A percentile compares a stretch with the other conserved stretches of the same genome.
phyloP scores from a whole-genome alignment of 2,888 invertebrate genomes.

The Parelbella ahira region DNA sequence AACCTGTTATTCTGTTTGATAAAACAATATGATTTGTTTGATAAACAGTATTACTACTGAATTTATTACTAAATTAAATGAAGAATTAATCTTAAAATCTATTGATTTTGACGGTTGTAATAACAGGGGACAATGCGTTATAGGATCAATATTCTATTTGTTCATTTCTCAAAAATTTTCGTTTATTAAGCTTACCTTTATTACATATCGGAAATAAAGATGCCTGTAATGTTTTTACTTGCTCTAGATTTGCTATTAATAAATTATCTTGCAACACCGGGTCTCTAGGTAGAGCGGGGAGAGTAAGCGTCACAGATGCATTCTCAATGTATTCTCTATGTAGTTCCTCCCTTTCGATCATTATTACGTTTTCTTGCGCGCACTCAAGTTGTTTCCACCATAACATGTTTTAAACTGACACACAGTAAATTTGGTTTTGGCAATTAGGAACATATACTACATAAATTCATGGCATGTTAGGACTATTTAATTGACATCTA shows the following conservation, averaged over 20 bases:
- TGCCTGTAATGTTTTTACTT: slow-evolving; percentile 84
- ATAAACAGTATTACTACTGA: no score
- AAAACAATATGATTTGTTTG: no score
- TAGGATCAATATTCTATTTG: no score
- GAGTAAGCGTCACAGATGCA: slow-evolving; percentile 57
- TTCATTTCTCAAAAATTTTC: no score
- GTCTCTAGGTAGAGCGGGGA: slow-evolving; percentile 51
- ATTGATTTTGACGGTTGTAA: no score
- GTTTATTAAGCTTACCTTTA: no score
- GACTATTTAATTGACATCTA: background rate
- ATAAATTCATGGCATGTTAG: background rate
- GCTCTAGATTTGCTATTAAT: slow-evolving; percentile 67
- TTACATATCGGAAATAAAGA: slow-evolving; percentile 82
- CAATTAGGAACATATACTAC: background rate
- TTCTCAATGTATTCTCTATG: slow-evolving; percentile 54
- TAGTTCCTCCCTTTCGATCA: slow-evolving; percentile 67
- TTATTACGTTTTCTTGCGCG: slow-evolving; percentile 57
- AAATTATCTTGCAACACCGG: slow-evolving; percentile 64
- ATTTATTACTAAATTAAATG: no score
- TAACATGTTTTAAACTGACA: slow-evolving; percentile 54
- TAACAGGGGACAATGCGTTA: no score
- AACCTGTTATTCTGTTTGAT: no score
- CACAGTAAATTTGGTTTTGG: slow-evolving; percentile 4
- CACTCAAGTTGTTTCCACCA: slow-evolving; percentile 75
- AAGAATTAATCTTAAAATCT: no score